These are phyloP conservation scores for Siniperca knerii DNA, from an alignment of 2,113 vertebrate species.

Conservation along the genomic window DNA sequence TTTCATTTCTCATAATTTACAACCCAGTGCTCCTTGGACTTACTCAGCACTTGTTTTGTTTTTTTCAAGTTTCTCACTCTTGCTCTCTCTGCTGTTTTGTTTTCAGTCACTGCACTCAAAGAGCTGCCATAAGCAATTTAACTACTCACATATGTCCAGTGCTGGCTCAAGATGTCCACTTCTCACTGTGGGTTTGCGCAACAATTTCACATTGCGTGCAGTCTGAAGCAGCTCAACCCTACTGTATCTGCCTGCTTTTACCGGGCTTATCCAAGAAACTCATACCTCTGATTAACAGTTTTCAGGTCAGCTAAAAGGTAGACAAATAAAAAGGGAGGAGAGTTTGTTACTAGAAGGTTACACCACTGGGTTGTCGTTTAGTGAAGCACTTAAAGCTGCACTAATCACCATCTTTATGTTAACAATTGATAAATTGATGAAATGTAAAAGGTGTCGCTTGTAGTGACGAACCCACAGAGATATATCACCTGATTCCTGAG, in stretches of 20 bases:
- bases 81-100: conserved; percentile 45
- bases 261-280: not conserved
- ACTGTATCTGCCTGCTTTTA: conserved; percentile 14
- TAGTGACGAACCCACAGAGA: not conserved
- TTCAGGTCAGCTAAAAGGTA: conserved; percentile 3
- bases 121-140: conserved; percentile 63
- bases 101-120: conserved; percentile 46
- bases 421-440: not conserved
- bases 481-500: not conserved
- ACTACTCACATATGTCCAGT: conserved; percentile 53
- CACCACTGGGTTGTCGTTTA: not conserved
- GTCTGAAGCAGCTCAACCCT: conserved; percentile 15
- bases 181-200: conserved; percentile 42
- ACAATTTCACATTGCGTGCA: conserved; percentile 35
- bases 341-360: not conserved
- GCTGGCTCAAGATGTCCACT: conserved; percentile 51
- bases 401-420: not conserved
- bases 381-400: not conserved
- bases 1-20: conserved; percentile 51
- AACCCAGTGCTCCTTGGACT: conserved; percentile 31
- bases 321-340: not conserved
- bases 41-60: conserved; percentile 34
- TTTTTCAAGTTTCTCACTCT: conserved; percentile 23
- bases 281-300: not conserved
- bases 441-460: not conserved